Percentiles rank a stretch among this genome's conserved stretches.
phyloP scores from a whole-genome alignment of 2,113 vertebrate species.

The Panthera leo region DNA sequence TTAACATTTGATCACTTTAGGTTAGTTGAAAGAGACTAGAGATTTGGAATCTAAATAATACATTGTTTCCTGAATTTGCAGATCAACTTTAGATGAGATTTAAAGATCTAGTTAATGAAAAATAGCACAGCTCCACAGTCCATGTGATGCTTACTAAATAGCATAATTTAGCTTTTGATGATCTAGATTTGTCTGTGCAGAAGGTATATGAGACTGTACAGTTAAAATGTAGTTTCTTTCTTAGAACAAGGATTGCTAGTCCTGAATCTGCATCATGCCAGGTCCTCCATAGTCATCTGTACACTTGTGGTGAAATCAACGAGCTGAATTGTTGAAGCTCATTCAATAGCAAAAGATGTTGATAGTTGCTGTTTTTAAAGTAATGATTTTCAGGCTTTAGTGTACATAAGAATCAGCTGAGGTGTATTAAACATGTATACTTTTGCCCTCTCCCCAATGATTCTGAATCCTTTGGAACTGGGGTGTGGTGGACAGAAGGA shows the following conservation, averaged over 20 bases:
- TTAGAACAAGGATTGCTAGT: neutral
- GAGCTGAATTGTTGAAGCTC: neutral
- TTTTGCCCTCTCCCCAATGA: neutral
- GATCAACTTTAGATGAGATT: neutral
- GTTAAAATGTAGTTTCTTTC: neutral
- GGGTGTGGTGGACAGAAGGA: neutral
- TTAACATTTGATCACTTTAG: constrained; percentile 40
- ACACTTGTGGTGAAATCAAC: neutral
- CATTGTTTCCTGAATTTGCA: constrained; percentile 22
- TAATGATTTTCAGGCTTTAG: neutral
- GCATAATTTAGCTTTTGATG: neutral
- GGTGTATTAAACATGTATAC: neutral
- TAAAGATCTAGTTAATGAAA: constrained; percentile 33
- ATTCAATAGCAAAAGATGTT: neutral
- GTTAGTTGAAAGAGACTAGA: constrained; percentile 34
- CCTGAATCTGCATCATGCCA: neutral
- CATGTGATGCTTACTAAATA: neutral
- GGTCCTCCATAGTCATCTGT: neutral
- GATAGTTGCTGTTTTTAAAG: neutral
- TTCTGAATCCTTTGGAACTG: neutral
- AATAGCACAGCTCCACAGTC: neutral
- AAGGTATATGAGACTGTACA: neutral
- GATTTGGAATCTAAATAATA: constrained; percentile 46
- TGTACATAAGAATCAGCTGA: neutral
- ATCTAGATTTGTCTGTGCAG: neutral